phyloP scores from a whole-genome alignment of 2,113 vertebrate species.

The Brachionichthys hirsutus region DNA sequence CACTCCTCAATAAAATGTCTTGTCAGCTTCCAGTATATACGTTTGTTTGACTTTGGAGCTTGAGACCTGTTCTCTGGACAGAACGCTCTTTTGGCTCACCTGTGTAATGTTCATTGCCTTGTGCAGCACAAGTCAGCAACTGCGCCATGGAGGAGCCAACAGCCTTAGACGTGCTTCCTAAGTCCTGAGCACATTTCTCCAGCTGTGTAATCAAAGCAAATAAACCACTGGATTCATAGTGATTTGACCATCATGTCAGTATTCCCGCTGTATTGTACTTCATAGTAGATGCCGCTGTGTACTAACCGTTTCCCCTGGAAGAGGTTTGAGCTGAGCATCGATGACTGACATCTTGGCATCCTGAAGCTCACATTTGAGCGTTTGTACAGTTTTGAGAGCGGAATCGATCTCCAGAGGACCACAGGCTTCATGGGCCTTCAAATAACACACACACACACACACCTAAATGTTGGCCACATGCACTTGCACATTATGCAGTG shows the following conservation, averaged over 20 bases:
- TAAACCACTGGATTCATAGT: neutral
- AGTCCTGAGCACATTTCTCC: constrained; percentile 96
- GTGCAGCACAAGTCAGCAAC: constrained; percentile 93
- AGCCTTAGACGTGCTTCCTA: constrained; percentile 96
- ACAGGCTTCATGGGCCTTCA: constrained; percentile 95
- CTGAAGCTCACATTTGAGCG: constrained; percentile 91
- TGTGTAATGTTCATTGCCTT: constrained; percentile 98
- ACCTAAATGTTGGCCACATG: neutral
- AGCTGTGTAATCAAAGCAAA: constrained; percentile 75
- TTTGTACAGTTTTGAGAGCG: constrained; percentile 91
- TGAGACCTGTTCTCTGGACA: neutral
- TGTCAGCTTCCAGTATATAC: neutral
- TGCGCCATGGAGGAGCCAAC: constrained; percentile 98
- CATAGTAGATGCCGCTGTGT: neutral
- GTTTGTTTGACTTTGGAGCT: neutral
- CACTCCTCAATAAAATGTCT: constrained; percentile 4
- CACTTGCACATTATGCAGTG: neutral
- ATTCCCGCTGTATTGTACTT: constrained; percentile 1
- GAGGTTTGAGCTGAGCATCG: constrained; percentile 91
- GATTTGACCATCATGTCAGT: neutral
- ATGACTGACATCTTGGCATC: constrained; percentile 94
- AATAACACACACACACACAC: constrained; percentile 1
- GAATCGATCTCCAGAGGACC: constrained; percentile 98
- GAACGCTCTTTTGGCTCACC: constrained; percentile 73
- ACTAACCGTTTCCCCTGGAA: constrained; percentile 93